A percentile compares a stretch with the other conserved stretches of the same genome.
Conservation (phyloP, 2,113 vertebrate genomes). For the Eleginops maclovinus region DNA sequence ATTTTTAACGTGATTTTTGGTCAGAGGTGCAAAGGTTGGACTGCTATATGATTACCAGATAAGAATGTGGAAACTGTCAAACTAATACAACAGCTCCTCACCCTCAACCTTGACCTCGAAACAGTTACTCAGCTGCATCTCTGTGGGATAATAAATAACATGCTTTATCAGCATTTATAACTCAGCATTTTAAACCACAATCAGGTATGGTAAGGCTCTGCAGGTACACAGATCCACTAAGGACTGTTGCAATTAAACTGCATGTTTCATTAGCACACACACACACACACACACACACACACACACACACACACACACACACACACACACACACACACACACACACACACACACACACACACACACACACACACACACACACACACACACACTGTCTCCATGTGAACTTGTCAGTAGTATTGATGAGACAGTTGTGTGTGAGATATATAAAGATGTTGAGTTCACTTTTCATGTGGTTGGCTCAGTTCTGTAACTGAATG, state of each 20-base stretch:
- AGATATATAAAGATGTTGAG: neutral
- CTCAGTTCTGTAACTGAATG: too few relatives aligned
- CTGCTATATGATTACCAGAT: slow-evolving; percentile 18
- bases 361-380: too few relatives aligned
- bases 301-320: too few relatives aligned
- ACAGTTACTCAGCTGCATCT: neutral
- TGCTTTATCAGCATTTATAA: slow-evolving; percentile 36
- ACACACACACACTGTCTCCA: too few relatives aligned
- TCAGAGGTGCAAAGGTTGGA: slow-evolving; percentile 21
- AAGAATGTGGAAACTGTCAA: slow-evolving; percentile 29
- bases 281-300: too few relatives aligned
- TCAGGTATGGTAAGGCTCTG: neutral
- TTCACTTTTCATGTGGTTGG: too few relatives aligned
- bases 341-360: too few relatives aligned
- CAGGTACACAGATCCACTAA: neutral
- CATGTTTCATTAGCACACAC: neutral
- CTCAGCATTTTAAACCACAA: neutral
- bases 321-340: too few relatives aligned
- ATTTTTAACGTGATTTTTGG: slow-evolving; percentile 5
- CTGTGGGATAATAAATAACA: slow-evolving; percentile 4
- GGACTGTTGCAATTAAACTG: neutral
- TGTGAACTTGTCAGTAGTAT: neutral
- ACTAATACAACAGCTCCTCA: slow-evolving; percentile 8
- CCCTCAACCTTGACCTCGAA: slow-evolving; percentile 45
- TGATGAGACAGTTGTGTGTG: neutral